Evolutionary conservation across 1,140 invertebrate species (phyloP), one percentile per base, ranked within the genome.

Genomic region (Brachionus paranguensis): DNA sequence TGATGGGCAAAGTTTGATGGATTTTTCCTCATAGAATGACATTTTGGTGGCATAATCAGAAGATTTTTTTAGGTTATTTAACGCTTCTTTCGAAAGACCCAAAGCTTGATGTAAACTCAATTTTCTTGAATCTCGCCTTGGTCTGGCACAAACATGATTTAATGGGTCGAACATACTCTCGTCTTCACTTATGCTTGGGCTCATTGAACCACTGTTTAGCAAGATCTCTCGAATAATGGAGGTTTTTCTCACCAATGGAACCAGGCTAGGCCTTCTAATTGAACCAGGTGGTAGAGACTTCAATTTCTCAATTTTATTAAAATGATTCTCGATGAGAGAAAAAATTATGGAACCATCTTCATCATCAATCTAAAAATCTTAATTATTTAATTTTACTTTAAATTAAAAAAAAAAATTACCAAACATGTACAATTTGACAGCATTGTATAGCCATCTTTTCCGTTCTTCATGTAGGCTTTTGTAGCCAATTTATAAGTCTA

Each of bases 401-500:
- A 24, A 74, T 43, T 47, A 45, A 74, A n/a, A 47, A 17, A n/a
- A n/a, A n/a, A 43, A 45, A 17, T 53, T 50, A 81, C 78, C 53
- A 81, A 45, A 7, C 53, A 64, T 29, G 33, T 43, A 37, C 55
- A 81, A 12, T 47, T 81, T 7, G 12, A 33, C 24, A 81, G 27
- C 78, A 81, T 81, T 41, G 78, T 64, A 47, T 81, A 81, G 3
- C 78, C 78, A 68, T 81, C 78, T 64, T 45, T 60, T 17, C 78
- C 78, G 10, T 64, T 45, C 17, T 81, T 81, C 53, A 81, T 60
- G 45, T 81, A 81, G 14, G 64, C 27, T 47, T 81, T 81, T 20
- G 78, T 81, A 7, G 78, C 78, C 27, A 81, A 43, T 81, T 64
- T 81, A 68, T 81, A 81, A 45, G 3, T 68, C 78, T 81, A 20